Conservation (phyloP, 2,797 vertebrate species). For the Muscicapa comitata region DNA sequence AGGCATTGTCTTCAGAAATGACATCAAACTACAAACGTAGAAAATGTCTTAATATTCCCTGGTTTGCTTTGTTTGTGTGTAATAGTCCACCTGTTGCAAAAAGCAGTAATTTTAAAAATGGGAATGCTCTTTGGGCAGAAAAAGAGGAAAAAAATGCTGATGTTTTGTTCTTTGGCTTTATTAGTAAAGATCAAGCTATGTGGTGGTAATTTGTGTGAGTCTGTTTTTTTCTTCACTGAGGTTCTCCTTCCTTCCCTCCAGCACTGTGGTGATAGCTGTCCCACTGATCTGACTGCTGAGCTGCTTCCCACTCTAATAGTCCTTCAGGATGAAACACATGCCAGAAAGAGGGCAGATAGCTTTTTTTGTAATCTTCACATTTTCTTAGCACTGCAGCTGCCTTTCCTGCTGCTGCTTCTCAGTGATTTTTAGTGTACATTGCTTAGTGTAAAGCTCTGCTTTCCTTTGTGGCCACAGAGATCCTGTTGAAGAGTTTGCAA, state of each 20-base stretch:
- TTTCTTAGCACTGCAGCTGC: not conserved
- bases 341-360: not conserved
- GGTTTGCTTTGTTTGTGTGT: conserved; percentile 16
- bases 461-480: not conserved
- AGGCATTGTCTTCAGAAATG: not conserved
- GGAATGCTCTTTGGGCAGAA: conserved; percentile 32
- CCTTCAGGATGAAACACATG: not conserved
- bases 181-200: conserved; percentile 67
- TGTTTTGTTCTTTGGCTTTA: conserved; percentile 60
- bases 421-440: accelerated
- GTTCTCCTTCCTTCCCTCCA: not conserved
- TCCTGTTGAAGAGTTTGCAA: not conserved
- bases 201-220: not conserved
- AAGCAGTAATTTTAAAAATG: conserved; percentile 35
- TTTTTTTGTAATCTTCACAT: not conserved
- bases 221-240: not conserved
- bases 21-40: not conserved
- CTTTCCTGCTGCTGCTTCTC: not conserved
- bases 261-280: not conserved
- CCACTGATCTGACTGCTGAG: not conserved
- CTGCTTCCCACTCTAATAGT: accelerated
- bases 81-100: conserved; percentile 31
- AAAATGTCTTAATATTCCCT: not conserved
- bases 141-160: conserved; percentile 28
- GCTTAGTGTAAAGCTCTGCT: not conserved